phyloP scores from a whole-genome alignment of 37 sponge, comb jelly and placozoan species.

The Chondrilla cf. caribensis region DNA sequence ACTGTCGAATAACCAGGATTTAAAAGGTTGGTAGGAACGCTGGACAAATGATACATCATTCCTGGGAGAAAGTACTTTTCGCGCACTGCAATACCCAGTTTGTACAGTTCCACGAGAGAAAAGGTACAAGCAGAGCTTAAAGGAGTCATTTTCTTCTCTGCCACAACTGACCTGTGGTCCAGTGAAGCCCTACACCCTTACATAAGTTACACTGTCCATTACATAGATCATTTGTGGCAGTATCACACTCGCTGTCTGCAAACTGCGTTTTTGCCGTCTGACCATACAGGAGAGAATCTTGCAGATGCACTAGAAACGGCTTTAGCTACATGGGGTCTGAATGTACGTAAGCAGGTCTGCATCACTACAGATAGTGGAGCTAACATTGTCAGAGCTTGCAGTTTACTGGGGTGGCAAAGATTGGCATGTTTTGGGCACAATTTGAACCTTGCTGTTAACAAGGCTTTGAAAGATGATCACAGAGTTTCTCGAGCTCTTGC shows the following conservation, averaged over 20 bases:
- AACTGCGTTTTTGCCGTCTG: constrained; percentile 31
- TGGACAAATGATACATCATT: not conserved
- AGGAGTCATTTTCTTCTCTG: constrained; percentile 10
- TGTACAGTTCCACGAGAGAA: not conserved
- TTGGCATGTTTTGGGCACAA: constrained; percentile 49
- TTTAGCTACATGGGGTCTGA: constrained; percentile 21
- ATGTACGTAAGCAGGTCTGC: constrained; percentile 21
- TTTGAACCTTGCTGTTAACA: constrained; percentile 32
- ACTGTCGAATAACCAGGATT: not conserved
- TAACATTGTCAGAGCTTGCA: constrained; percentile 26
- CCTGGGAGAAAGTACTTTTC: not conserved
- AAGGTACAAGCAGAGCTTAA: not conserved
- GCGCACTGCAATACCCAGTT: not conserved
- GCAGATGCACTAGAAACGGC: constrained; percentile 23
- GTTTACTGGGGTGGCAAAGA: not conserved
- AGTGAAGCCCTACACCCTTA: constrained; percentile 28
- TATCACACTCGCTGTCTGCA: constrained; percentile 11
- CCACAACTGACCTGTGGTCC: constrained; percentile 43
- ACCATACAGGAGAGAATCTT: constrained; percentile 37
- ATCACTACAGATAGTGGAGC: constrained; percentile 40
- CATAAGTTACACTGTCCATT: constrained; percentile 39
- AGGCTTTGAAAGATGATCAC: constrained; percentile 8
- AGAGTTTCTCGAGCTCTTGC: constrained; percentile 16
- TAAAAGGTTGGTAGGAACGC: not conserved
- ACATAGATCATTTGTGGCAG: constrained; percentile 8